Evolutionary conservation across 2,888 invertebrate genomes (phyloP).

Genomic region (Stenotaenia linearis): DNA sequence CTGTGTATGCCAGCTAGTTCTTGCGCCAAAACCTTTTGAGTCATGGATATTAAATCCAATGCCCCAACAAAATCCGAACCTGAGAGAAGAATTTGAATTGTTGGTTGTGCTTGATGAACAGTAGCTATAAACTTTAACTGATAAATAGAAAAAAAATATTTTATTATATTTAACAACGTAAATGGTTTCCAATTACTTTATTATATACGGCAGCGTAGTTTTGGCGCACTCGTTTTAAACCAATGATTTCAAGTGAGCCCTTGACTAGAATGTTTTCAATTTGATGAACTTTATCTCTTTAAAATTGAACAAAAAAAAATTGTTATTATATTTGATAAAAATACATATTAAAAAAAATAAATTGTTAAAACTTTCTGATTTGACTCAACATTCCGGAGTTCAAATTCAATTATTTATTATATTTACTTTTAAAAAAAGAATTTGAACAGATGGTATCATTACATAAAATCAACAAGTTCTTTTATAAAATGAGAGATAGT

Average conservation of each 20-base stretch:
- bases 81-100: constrained; percentile 86
- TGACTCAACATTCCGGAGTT: background rate
- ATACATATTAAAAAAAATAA: background rate
- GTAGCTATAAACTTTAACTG: constrained; percentile 83
- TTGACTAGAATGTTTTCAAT: constrained; percentile 73
- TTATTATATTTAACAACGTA: background rate
- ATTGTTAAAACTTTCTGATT: constrained; percentile 27
- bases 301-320: background rate
- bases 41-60: constrained; percentile 90
- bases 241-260: constrained; percentile 70
- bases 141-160: constrained; percentile 22
- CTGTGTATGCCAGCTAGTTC: constrained; percentile 89
- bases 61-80: constrained; percentile 97
- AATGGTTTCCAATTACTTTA: constrained; percentile 43
- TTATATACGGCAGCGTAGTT: constrained; percentile 46
- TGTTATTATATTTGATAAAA: background rate
- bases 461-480: background rate
- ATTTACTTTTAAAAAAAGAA: background rate
- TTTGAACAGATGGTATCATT: too few relatives aligned
- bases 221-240: constrained; percentile 44
- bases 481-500: background rate
- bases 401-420: background rate
- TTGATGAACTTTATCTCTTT: constrained; percentile 62
- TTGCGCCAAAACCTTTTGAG: constrained; percentile 85
- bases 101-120: constrained; percentile 95